Conservation (phyloP, 2,113 vertebrate genomes). For the Merops nubicus region DNA sequence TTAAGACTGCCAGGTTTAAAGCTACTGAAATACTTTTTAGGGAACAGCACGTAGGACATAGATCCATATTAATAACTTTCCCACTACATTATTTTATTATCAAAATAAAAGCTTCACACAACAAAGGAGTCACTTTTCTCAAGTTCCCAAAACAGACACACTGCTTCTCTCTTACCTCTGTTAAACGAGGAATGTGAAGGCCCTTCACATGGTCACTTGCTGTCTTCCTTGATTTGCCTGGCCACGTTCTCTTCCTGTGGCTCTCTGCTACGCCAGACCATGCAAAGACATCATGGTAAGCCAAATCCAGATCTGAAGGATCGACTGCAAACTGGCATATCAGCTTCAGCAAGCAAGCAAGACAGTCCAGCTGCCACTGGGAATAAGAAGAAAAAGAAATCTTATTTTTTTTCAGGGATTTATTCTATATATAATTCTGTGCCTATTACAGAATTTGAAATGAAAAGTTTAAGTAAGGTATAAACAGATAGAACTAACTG, state of each 20-base stretch:
- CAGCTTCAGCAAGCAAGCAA: slow-evolving; percentile 96
- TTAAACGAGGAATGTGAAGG: slow-evolving; percentile 94
- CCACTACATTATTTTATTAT: neutral
- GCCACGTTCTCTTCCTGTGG: slow-evolving; percentile 93
- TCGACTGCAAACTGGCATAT: slow-evolving; percentile 99
- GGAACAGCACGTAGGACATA: neutral
- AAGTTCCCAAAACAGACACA: neutral
- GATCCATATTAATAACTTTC: neutral
- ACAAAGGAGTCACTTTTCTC: neutral
- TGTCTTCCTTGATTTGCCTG: slow-evolving; percentile 93
- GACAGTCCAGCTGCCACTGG: slow-evolving; percentile 97
- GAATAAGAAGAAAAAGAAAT: neutral
- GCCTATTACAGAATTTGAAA: neutral
- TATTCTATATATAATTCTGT: neutral
- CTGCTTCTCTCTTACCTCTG: slow-evolving; percentile 81
- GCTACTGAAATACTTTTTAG: neutral
- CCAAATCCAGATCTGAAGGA: slow-evolving; percentile 94
- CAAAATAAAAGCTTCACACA: neutral
- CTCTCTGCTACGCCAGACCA: slow-evolving; percentile 93
- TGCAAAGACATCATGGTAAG: slow-evolving; percentile 97
- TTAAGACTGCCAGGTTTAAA: neutral
- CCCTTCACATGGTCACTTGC: slow-evolving; percentile 92
- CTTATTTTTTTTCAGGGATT: neutral
- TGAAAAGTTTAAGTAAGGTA: neutral
- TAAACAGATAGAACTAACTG: neutral